A percentile compares a stretch with the other conserved stretches of the same genome.
phyloP scores from a whole-genome alignment of 2,113 vertebrate genomes.

The Anguilla rostrata region DNA sequence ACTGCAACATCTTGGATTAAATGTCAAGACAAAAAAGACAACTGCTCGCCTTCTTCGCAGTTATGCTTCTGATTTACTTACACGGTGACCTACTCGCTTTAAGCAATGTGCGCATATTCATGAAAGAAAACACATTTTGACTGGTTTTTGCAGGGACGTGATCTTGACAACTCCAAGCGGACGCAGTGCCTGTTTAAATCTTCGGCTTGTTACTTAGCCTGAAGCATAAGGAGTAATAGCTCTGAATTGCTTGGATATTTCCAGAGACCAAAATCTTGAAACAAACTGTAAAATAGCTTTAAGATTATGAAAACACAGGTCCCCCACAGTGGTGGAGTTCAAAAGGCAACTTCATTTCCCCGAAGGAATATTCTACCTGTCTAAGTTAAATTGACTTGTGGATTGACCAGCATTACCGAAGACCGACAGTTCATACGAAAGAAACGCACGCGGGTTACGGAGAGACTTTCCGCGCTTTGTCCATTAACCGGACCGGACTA shows the following conservation, averaged over 20 bases:
- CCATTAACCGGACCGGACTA: not conserved
- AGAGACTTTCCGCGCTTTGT: not conserved
- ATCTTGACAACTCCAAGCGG: not conserved
- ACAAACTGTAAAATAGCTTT: not conserved
- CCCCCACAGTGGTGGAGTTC: not conserved
- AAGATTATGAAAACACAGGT: not conserved
- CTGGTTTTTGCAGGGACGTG: not conserved
- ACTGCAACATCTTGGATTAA: not conserved
- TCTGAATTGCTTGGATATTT: not conserved
- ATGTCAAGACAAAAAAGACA: not conserved
- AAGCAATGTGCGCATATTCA: not conserved
- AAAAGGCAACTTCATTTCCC: not conserved
- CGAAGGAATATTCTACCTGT: not conserved
- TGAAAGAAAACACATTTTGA: not conserved
- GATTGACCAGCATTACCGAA: not conserved
- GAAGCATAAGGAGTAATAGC: not conserved
- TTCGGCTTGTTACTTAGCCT: not conserved
- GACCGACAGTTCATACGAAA: not conserved
- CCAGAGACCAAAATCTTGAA: not conserved
- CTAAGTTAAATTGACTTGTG: not conserved
- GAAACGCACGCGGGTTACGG: not conserved
- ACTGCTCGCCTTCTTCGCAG: not conserved
- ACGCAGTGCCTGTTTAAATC: not conserved
- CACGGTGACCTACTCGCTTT: not conserved
- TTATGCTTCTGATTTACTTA: not conserved